Base-by-base conservation (phyloP, 2,797 vertebrate genomes). In the Xenops minutus region DNA sequence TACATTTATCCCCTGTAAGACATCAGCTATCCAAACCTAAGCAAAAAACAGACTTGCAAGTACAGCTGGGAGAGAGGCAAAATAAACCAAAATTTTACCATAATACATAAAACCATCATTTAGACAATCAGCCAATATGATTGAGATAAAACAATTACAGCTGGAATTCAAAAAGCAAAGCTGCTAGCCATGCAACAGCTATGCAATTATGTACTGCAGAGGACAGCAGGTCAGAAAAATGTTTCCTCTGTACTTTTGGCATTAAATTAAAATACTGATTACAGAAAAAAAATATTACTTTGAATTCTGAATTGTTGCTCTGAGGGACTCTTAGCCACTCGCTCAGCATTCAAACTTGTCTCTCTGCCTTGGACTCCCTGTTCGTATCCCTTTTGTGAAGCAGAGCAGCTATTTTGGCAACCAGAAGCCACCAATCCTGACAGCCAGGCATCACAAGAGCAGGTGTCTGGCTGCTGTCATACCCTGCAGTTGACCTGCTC, bases 1-100 rank as follows among this genome's bases (percentile, higher is more conserved):
- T 83, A 89, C 74, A 82, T 91, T 76, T 80, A 82, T 82, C 23
- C 12, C 73, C 76, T 79, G 48, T 36, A 89, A 90, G 87, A 93
- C 80, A 90, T 79, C 58, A 81, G 92, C 93, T 96, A 96, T 84
- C 90, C 82, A 95, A 95, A 88, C 43, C 52, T 73, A 90, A 95
- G 93, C 86, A 96, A 97, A 96, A 52, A 66, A 39, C 81, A 91
- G 58, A 80, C 44, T 88, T 92, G 75, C 67, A 95, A 95, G 88
- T 93, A 93, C 90, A 95, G 78, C 89, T 96, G 95, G 78, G 54
- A 63, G 2, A 89, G 58, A 83, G 43, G 54, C 46, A 95, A 95
- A 96, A 92, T 93, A 94, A 97, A 88, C 54, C 27, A 80, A 61
- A 85, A 51, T 71, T 92, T 95, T 92, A 86, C 90, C 82, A 34